Evolutionary conservation across 2,113 vertebrate genomes (phyloP), one percentile per base, ranked within the genome.

Genomic region (Anser cygnoides): DNA sequence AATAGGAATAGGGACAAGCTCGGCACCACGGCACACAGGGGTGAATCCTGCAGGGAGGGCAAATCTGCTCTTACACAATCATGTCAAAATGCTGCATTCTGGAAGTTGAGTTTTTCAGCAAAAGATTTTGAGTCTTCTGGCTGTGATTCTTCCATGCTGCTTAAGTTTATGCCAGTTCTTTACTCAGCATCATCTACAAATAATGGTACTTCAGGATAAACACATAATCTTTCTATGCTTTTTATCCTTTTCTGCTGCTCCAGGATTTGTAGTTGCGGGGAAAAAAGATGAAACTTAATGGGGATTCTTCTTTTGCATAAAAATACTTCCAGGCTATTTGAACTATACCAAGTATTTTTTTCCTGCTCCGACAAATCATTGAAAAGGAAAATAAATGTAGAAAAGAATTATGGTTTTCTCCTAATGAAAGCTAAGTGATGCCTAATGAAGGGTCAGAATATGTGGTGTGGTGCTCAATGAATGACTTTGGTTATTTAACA

Each of bases 11-110:
- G 54, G 1, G 19, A 35, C 20, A 9, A 66, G 41, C 29, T 46
- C 59, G 0, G 3, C 7, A 33, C 12, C 29, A 59, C 25, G 21
- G 41, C 4, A 1, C 29, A 37, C 4, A 4, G 37, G 35, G 19
- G 29, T 11, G 1, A 2, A 9, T 7, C 20, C 9, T 5, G 33
- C 1, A 2, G 26, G 63, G 61, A 55, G 37, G 79, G 76, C 33
- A 29, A 18, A 71, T 58, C 59, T 13, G 21, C 28, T 62, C 29
- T 52, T 29, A 13, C 13, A 70, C 62, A 89, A 41, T 2, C 6
- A 10, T 1, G 4, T 12, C 84, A 4, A 9, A 65, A 37, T 2
- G 2, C 25, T 33, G 1, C 35, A 1, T 26, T 33, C 0, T 1
- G 1, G 29, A 4, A 20, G 54, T 13, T 33, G 28, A 11, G 14